These are phyloP conservation scores for Hirudo medicinalis DNA, from an alignment of 1,140 invertebrate genomes.

Conservation along the genomic window DNA sequence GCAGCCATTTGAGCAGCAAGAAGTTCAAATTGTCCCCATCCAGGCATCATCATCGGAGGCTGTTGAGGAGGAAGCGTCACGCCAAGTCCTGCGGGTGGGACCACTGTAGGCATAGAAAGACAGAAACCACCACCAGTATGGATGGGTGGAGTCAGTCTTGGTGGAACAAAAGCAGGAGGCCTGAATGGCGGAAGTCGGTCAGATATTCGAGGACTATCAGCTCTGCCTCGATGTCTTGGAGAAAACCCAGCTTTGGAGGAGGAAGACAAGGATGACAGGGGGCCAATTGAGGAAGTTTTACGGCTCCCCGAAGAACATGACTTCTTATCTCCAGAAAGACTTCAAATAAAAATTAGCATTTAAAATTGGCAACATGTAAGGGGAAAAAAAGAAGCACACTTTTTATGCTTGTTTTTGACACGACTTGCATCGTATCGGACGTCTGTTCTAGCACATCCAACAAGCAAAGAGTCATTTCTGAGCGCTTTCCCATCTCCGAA, in stretches of 20 bases:
- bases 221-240: background rate
- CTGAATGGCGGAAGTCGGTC: slow-evolving; percentile 8
- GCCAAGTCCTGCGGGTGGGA: background rate
- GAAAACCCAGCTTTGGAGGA: background rate
- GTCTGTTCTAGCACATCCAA: slow-evolving; percentile 3
- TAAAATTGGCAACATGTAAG: background rate
- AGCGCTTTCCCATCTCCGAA: background rate
- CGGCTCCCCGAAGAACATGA: too few relatives aligned
- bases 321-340: too few relatives aligned
- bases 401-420: slow-evolving; percentile 4
- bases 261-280: background rate
- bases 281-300: too few relatives aligned
- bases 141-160: background rate
- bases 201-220: background rate
- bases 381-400: background rate
- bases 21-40: slow-evolving; percentile 10
- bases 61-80: slow-evolving; percentile 6
- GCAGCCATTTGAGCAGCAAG: slow-evolving; percentile 11
- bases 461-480: background rate
- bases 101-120: background rate
- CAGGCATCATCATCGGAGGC: slow-evolving; percentile 6
- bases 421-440: slow-evolving; percentile 5
- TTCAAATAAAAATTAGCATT: too few relatives aligned
- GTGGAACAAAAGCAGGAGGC: slow-evolving; percentile 7
- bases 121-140: background rate